Evolutionary conservation across 2,888 invertebrate genomes (phyloP).

Genomic region (Campaea margaritaria): DNA sequence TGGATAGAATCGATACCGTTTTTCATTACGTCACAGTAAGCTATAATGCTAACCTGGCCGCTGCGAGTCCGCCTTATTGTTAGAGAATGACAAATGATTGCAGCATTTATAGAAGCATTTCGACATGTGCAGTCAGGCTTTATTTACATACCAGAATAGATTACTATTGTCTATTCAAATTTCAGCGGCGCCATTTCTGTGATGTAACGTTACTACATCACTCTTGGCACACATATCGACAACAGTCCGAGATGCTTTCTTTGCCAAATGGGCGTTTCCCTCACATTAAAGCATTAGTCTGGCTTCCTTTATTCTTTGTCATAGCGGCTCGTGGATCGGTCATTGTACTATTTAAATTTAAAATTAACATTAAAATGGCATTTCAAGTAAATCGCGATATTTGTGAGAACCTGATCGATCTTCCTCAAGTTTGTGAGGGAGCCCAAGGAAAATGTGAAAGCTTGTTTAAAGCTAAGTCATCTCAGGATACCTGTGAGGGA

Average conservation of each 20-base stretch:
- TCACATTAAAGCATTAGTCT: conserved; percentile 35
- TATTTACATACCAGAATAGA: conserved; percentile 25
- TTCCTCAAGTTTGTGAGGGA: conserved; percentile 24
- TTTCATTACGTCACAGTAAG: no score
- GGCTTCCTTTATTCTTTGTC: conserved; percentile 58
- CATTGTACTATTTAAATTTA: conserved; percentile 48
- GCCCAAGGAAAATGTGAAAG: conserved; percentile 20
- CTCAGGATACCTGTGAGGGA: conserved; percentile 34
- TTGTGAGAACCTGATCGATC: conserved; percentile 28
- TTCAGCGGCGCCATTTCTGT: conserved; percentile 29
- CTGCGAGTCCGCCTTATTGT: no score
- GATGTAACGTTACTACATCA: conserved; percentile 47
- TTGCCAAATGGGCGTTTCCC: conserved; percentile 57
- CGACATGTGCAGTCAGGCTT: conserved; percentile 11
- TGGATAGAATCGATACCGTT: no score
- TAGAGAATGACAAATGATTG: conserved; percentile 10
- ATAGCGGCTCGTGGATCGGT: conserved; percentile 47
- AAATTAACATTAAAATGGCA: conserved; percentile 41
- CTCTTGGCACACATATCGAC: conserved; percentile 53
- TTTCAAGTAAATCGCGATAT: conserved; percentile 41
- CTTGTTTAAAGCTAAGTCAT: conserved; percentile 26
- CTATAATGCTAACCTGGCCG: not conserved
- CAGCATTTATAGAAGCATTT: conserved; percentile 12
- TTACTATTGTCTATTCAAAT: conserved; percentile 12
- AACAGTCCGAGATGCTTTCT: conserved; percentile 47